These are phyloP conservation scores for Drosophila lowei DNA, from an alignment of 1,140 invertebrate species.

Conservation along the genomic window DNA sequence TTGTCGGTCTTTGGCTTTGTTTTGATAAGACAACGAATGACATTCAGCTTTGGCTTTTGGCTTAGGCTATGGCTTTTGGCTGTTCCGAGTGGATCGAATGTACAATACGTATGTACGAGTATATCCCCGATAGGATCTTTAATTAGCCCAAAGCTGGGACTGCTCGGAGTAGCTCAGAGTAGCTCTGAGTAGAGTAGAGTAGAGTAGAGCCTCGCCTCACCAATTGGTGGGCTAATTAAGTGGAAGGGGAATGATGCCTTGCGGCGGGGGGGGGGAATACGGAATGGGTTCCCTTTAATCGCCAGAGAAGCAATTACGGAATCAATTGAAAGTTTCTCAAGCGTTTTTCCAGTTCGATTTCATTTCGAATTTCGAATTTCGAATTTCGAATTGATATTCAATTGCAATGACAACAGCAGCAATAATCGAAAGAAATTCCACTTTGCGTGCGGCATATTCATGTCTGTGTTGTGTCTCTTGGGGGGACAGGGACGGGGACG, in stretches of 20 bases:
- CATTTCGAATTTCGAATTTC: slow-evolving; percentile 67
- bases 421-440: slow-evolving; percentile 61
- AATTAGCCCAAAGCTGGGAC: slow-evolving; percentile 16
- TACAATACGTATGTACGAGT: no score
- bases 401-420: slow-evolving; percentile 58
- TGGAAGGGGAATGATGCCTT: background rate
- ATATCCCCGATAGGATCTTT: slow-evolving; percentile 36
- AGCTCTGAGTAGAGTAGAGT: no score
- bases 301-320: slow-evolving; percentile 16
- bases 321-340: slow-evolving; percentile 43
- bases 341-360: slow-evolving; percentile 62
- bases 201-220: no score
- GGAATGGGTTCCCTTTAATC: slow-evolving; percentile 18
- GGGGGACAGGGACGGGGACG: slow-evolving; percentile 9
- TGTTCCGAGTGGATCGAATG: slow-evolving; percentile 1
- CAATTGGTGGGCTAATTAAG: no score
- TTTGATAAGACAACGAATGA: slow-evolving; percentile 45
- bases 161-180: background rate
- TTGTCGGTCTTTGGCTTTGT: no score
- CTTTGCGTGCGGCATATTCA: slow-evolving; percentile 68
- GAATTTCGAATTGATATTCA: slow-evolving; percentile 71
- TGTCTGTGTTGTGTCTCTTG: slow-evolving; percentile 19
- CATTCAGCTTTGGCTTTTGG: slow-evolving; percentile 31
- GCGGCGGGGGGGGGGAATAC: background rate
- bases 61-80: slow-evolving; percentile 9